Evolutionary conservation across 1,140 invertebrate genomes (phyloP), one percentile per base, ranked within the genome.

Genomic region (Drosophila truncata): DNA sequence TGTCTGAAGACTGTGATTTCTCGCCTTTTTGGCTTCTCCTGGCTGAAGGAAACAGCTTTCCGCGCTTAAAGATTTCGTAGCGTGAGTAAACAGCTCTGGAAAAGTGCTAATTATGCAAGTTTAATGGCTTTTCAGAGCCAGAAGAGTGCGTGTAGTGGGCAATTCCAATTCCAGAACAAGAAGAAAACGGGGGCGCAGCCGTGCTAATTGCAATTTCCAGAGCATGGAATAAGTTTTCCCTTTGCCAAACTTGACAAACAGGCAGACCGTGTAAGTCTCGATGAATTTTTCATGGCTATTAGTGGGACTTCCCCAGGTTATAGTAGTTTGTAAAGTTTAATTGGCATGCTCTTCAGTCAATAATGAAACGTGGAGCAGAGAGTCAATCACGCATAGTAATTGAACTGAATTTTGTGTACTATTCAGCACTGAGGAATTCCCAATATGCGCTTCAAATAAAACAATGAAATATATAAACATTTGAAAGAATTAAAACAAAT

Each of bases 141-240:
- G 55, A 78, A 18, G 55, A 78, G 57, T 78, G 63, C 64, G 74
- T 70, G 74, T 31, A 49, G 37, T 37, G 50, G 27, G 69, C 70
- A 61, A 44, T 66, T n/a, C n/a, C n/a, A n/a, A n/a, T n/a, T n/a
- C 10, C 13, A 37, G 54, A 41, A 39, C 33, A 55, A 39, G 42
- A 35, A 59, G 35, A 46, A 74, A 37, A 31, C 3, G 23, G 60
- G 37, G 44, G 54, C 31, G 31, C 61, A 39, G 50, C 35, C 29
- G 52, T 42, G 65, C 78, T 76, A 86, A 86, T 86, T 86, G 63
- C 57, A 65, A 87, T 63, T 82, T 69, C 47, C 49, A 55, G 58
- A 69, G 66, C 62, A 63, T 46, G 42, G 55, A 64, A 58, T 61
- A 82, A 88, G 76, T 86, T 78, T 78, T 70, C 27, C 39, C 52